Evolutionary conservation across 2,797 vertebrate species (phyloP).

Genomic region (Alfaro cultratus): DNA sequence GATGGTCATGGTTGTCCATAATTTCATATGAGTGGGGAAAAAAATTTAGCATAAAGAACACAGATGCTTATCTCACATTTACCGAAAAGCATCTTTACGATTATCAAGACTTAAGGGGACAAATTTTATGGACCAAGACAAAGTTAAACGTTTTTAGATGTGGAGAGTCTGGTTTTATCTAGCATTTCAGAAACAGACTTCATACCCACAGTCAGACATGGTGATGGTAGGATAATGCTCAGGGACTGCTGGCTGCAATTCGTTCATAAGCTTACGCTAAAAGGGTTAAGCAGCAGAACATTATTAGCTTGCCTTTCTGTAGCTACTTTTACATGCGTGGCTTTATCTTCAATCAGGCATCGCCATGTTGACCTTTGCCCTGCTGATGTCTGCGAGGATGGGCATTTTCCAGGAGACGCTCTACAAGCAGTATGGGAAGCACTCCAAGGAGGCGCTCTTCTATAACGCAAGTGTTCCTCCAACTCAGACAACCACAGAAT

Average conservation of each 20-base stretch:
- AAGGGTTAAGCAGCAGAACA: not conserved
- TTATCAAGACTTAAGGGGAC: not conserved
- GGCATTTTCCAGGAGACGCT: slow-evolving; percentile 96
- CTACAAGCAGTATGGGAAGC: slow-evolving; percentile 91
- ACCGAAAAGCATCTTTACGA: not conserved
- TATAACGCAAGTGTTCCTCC: slow-evolving; percentile 87
- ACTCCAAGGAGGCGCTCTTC: slow-evolving; percentile 94
- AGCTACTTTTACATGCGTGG: not conserved
- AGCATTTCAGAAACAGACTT: not conserved
- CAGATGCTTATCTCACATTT: not conserved
- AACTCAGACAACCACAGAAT: too few relatives aligned
- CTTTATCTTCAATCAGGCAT: slow-evolving; percentile 82
- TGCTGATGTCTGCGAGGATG: slow-evolving; percentile 97
- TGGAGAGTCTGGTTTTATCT: not conserved
- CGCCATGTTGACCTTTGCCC: slow-evolving; percentile 91
- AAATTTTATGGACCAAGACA: not conserved
- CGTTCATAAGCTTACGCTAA: not conserved
- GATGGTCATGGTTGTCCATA: not conserved
- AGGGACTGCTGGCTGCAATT: not conserved
- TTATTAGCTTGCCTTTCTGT: not conserved
- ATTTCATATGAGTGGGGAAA: too few relatives aligned
- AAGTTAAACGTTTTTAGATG: not conserved
- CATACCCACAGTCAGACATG: not conserved
- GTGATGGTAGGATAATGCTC: not conserved
- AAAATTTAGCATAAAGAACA: not conserved